Base-by-base conservation (phyloP, 35 echinoderm and acorn worm species). In the Lytechinus variegatus region DNA sequence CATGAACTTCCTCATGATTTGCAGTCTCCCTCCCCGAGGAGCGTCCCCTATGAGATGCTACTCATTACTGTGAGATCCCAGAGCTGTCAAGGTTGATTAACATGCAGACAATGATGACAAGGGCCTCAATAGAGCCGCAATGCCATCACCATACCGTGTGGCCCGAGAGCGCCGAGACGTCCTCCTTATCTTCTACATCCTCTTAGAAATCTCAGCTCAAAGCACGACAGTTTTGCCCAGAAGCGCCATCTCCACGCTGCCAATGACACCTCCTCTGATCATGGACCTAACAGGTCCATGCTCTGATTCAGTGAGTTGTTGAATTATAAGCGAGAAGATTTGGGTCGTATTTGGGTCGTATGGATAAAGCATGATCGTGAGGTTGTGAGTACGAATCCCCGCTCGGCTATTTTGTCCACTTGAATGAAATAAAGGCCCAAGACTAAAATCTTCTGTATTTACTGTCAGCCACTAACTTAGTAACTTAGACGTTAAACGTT, bases 51-150 rank as follows among this genome's bases (percentile, higher is more conserved):
- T 54, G 52, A 54, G 88, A 33, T 90, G 88, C 10, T 90, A 44
- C 88, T 90, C 88, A 54, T 90, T 90, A 90, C 88, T 44, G 28
- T 54, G 24, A 54, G 88, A 90, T 90, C 88, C 88, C 29, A 90
- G 13, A 14, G 52, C 88, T 90, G 88, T 90, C 88, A 90, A 33
- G 52, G 16, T 44, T 54, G 88, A 90, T 90, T 90, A 90, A 90
- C 88, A 27, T 21, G 10, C 3, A 90, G 88, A 90, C 88, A 90
- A 90, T 90, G 88, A 52, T 54, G 88, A 90, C 88, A 54, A 33
- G 29, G 52, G 28, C 88, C 52, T 90, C 29, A 52, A 54, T 52
- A 54, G 52, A 90, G 52, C 29, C 27, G 66, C 66, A 19, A 79
- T 79, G 66, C 66, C 66, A 79, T 79, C 66, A 24, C n/a, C 66